Evolutionary conservation across 2,888 invertebrate species (phyloP).

Genomic region (Tipula helvola): DNA sequence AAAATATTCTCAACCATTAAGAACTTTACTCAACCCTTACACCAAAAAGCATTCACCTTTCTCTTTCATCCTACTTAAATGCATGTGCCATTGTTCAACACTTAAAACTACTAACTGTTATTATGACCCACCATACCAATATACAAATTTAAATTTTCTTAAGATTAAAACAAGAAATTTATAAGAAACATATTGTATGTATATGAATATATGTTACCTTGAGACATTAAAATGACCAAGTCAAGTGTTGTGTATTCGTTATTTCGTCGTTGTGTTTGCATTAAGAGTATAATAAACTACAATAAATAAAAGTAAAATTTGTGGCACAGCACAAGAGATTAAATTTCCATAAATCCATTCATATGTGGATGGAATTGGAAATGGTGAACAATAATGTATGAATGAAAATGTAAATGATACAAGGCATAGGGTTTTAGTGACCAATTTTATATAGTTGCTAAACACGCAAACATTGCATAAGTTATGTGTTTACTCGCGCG

Average conservation of each 20-base stretch:
- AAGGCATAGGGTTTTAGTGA: neutral
- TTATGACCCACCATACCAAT: neutral
- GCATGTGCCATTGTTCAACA: neutral
- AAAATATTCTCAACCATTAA: neutral
- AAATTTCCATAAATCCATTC: neutral
- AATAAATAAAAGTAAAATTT: neutral
- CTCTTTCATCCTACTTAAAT: neutral
- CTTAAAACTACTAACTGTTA: neutral
- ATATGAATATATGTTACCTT: neutral
- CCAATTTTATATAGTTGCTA: neutral
- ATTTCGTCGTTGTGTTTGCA: neutral
- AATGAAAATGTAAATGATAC: neutral
- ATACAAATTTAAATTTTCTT: neutral
- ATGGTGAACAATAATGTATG: neutral
- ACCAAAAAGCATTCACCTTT: neutral
- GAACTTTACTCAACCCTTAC: neutral
- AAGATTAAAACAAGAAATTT: neutral
- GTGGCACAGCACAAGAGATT: neutral
- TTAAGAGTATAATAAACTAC: neutral
- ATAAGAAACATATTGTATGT: neutral
- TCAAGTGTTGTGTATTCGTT: neutral
- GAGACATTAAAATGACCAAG: conserved; percentile 4
- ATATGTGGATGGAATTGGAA: neutral
- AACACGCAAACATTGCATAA: neutral
- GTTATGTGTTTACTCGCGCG: neutral